Conservation (phyloP, 2,888 invertebrate genomes). For the Diarsia dahlii region DNA sequence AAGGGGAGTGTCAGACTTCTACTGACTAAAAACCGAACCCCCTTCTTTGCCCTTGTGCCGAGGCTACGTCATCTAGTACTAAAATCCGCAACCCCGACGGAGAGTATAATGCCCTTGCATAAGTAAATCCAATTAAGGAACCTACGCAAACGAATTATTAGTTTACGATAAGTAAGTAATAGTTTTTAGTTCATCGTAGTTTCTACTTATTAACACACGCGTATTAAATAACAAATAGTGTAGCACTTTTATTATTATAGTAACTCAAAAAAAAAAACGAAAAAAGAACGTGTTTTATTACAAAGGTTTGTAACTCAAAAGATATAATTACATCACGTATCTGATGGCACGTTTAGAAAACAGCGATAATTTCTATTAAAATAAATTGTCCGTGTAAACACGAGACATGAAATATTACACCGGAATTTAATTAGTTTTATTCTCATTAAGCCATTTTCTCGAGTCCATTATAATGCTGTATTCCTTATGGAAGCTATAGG, state of each 20-base stretch:
- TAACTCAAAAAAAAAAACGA: no score
- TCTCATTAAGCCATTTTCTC: conserved; percentile 24
- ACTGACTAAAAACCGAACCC: no score
- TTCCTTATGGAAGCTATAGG: neutral
- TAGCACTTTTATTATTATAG: neutral
- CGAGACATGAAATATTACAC: conserved; percentile 9
- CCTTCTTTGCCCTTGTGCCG: no score
- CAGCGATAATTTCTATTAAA: conserved; percentile 16
- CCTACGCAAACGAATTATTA: conserved; percentile 10
- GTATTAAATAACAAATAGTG: neutral
- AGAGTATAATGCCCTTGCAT: neutral
- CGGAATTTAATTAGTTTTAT: conserved; percentile 28
- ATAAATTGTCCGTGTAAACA: conserved; percentile 16
- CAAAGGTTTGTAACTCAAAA: conserved; percentile 11
- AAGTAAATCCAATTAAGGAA: neutral
- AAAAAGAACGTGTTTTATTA: neutral
- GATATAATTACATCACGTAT: neutral
- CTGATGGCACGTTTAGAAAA: conserved; percentile 23
- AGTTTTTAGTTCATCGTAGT: neutral
- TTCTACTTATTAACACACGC: neutral
- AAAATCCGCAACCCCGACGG: no score
- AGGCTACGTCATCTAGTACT: no score
- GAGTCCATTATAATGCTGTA: conserved; percentile 6
- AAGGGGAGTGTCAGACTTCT: no score
- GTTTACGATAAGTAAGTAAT: neutral